These are phyloP conservation scores for Felis chaus DNA, from an alignment of 2,113 vertebrate genomes.

Conservation along the genomic window DNA sequence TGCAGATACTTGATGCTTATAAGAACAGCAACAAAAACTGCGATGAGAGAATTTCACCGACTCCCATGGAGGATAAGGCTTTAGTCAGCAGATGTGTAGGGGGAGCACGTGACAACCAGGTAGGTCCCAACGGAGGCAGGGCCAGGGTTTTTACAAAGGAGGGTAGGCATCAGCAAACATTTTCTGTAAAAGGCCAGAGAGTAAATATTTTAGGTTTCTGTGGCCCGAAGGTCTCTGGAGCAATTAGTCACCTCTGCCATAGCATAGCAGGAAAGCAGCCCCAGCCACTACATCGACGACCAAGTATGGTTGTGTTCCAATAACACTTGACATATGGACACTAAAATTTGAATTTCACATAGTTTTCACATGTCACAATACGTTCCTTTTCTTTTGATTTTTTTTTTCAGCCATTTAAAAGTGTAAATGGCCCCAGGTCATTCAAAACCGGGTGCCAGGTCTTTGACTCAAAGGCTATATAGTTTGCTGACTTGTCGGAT, in stretches of 20 bases:
- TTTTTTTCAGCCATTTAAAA: background rate
- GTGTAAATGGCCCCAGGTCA: background rate
- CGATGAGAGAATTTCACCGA: background rate
- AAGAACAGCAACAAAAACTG: background rate
- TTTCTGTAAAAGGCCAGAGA: background rate
- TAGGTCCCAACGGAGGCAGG: background rate
- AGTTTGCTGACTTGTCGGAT: background rate
- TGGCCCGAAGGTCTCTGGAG: background rate
- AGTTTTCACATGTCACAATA: background rate
- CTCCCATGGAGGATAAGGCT: background rate
- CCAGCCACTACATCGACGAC: background rate
- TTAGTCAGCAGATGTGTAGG: background rate
- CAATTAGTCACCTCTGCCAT: background rate
- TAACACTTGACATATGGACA: background rate
- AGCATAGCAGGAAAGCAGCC: background rate
- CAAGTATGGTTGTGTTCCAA: background rate
- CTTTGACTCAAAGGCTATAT: background rate
- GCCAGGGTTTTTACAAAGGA: background rate
- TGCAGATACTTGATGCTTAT: background rate
- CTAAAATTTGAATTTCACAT: background rate
- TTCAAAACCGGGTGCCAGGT: background rate
- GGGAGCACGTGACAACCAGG: background rate
- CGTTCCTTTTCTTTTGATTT: background rate
- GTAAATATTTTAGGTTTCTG: background rate
- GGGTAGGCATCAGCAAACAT: background rate